Base-by-base conservation (phyloP, 2,888 invertebrate species). In the Sepiola atlantica region DNA sequence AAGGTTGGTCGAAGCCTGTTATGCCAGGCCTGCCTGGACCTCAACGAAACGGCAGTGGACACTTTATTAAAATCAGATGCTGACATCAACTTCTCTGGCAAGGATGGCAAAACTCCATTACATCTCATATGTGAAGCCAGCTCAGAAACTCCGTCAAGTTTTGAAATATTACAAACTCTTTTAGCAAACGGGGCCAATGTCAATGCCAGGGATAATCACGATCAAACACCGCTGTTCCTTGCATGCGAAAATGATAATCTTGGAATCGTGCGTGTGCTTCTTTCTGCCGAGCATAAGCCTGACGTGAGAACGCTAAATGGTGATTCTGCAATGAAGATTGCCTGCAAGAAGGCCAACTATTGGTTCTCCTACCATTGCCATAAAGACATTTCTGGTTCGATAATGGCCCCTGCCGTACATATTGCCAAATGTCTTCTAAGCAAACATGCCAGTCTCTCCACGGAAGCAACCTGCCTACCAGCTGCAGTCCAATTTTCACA, bases 401-500 rank as follows among this genome's bases (percentile, higher is more conserved):
- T n/a, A 21, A 24, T 92, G 12, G 54, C 55, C 0, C 96, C 96
- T 54, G 96, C 96, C 12, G 95, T 96, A 55, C 95, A 96, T 77
- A 96, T 97, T 20, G 96, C 96, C 35, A 96, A 96, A 94, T 91
- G 95, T 45, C 95, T 97, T n/a, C 95, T 97, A 35, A 95, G 96
- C 77, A 96, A 96, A 14, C 96, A 96, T 92, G 96, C 96, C 0
- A 95, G 96, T 94, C 54, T 54, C 4, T 95, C 96, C 6, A 95
- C 95, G 55, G 96, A 96, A 35, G 96, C 96, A 21, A 97, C 97
- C 3, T 95, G 96, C 35, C 95, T 97, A 18, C 97, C 97, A 0
- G 95, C 96, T n/a, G 97, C 96, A 20, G 96, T 97, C 0, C 96
- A 96, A 94, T 96, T 96, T 57, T 95, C 96, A 55, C 96, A 96